Evolutionary conservation across 2,113 vertebrate genomes (phyloP).

Genomic region (Corythornis madagascariensis): DNA sequence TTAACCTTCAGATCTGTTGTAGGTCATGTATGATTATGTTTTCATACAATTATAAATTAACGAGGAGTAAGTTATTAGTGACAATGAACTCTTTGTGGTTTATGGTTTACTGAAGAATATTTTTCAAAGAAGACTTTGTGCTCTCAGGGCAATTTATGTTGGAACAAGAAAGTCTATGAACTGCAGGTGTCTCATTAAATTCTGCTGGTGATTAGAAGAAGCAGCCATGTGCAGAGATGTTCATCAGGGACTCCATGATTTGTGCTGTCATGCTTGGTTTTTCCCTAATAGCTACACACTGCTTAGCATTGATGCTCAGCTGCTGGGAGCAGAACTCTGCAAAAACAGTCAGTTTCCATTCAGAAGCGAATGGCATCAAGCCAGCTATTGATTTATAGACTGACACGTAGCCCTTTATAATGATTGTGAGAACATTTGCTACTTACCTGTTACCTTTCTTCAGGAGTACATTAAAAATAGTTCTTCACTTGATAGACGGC

Average conservation of each 20-base stretch:
- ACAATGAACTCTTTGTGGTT: constrained; percentile 37
- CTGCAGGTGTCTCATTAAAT: constrained; percentile 71
- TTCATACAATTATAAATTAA: constrained; percentile 34
- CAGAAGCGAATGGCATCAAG: background rate
- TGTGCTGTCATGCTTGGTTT: constrained; percentile 35
- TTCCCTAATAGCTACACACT: constrained; percentile 17
- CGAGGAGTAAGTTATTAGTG: background rate
- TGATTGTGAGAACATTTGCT: background rate
- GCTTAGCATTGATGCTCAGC: constrained; percentile 26
- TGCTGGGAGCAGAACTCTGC: constrained; percentile 3
- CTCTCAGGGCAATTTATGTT: constrained; percentile 6
- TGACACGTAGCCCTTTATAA: background rate
- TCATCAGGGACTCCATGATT: constrained; percentile 33
- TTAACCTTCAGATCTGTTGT: background rate
- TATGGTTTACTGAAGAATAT: constrained; percentile 2
- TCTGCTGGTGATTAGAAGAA: constrained; percentile 54
- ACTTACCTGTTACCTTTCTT: background rate
- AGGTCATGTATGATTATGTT: background rate
- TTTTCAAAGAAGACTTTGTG: constrained; percentile 21
- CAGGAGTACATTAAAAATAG: background rate
- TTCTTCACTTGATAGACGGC: background rate
- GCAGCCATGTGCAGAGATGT: constrained; percentile 52
- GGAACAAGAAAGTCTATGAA: background rate
- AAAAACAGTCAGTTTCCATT: constrained; percentile 2
- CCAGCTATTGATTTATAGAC: constrained; percentile 36